Percentiles rank a stretch among this genome's conserved stretches.
phyloP scores from a whole-genome alignment of 2,797 vertebrate species.

The Adelosebastes latens region DNA sequence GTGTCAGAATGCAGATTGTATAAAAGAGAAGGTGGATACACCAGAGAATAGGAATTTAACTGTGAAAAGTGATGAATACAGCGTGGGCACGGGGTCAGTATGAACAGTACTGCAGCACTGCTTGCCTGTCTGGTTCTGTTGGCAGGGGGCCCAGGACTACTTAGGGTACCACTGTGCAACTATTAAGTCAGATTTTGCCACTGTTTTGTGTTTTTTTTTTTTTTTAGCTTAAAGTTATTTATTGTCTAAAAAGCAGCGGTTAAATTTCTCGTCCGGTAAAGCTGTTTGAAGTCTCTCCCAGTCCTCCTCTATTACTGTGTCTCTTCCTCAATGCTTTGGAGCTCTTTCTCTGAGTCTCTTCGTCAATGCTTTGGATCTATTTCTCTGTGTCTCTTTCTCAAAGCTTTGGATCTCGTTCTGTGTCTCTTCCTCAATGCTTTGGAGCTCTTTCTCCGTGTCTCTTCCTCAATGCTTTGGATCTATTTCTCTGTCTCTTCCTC shows the following conservation, averaged over 20 bases:
- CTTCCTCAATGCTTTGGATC: background rate
- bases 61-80: slow-evolving; percentile 57
- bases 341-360: too few species aligned
- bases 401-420: background rate
- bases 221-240: background rate
- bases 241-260: background rate
- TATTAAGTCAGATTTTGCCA: slow-evolving; percentile 29
- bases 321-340: background rate
- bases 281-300: background rate
- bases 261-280: background rate
- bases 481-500: too few species aligned
- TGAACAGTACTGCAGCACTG: slow-evolving; percentile 40
- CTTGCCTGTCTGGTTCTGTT: slow-evolving; percentile 63
- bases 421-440: background rate
- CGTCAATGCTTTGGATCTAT: background rate
- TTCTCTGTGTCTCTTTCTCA: too few species aligned
- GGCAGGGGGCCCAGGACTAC: slow-evolving; percentile 55
- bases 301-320: background rate
- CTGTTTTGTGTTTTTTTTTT: background rate
- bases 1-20: slow-evolving; percentile 32
- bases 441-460: accelerated
- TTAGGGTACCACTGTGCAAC: slow-evolving; percentile 31
- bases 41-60: slow-evolving; percentile 48
- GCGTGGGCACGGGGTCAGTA: slow-evolving; percentile 66
- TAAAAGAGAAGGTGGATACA: slow-evolving; percentile 53